A percentile compares a stretch with the other conserved stretches of the same genome.
Conservation (phyloP, 2,888 invertebrate species). For the Caenorhabditis angaria region DNA sequence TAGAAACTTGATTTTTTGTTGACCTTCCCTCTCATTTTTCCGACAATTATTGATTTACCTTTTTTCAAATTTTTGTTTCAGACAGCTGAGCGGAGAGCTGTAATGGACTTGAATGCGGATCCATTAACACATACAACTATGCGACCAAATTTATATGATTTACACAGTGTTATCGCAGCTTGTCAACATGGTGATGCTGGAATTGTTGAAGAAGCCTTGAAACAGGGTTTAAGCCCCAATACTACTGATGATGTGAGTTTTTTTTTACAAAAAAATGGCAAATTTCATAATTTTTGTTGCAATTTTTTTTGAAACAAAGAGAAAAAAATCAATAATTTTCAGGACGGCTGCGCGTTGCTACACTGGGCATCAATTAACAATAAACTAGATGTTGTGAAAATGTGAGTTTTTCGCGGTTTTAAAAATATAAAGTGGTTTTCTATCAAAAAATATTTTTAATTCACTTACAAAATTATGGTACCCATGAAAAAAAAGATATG, state of each 20-base stretch:
- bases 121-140: conserved; percentile 5
- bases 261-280: not conserved
- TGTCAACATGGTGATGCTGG: conserved; percentile 49
- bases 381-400: conserved; percentile 74
- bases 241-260: conserved; percentile 37
- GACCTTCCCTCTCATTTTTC: conserved; percentile 5
- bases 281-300: not conserved
- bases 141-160: not conserved
- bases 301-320: too few relatives aligned
- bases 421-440: too few relatives aligned
- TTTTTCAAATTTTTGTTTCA: not conserved
- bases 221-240: conserved; percentile 36
- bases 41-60: not conserved
- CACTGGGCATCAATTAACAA: conserved; percentile 99
- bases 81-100: not conserved
- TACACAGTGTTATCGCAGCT: conserved; percentile 36
- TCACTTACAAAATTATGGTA: too few relatives aligned
- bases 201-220: conserved; percentile 32
- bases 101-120: not conserved
- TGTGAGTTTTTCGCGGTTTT: conserved; percentile 30
- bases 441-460: too few relatives aligned
- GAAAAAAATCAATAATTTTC: conserved; percentile 11
- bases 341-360: conserved; percentile 90
- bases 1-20: conserved; percentile 9
- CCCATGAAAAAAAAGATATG: too few relatives aligned